Percentiles rank a stretch among this genome's conserved stretches.
Evolutionary conservation across 2,797 vertebrate genomes (phyloP).

Genomic region (Streptopelia turtur): DNA sequence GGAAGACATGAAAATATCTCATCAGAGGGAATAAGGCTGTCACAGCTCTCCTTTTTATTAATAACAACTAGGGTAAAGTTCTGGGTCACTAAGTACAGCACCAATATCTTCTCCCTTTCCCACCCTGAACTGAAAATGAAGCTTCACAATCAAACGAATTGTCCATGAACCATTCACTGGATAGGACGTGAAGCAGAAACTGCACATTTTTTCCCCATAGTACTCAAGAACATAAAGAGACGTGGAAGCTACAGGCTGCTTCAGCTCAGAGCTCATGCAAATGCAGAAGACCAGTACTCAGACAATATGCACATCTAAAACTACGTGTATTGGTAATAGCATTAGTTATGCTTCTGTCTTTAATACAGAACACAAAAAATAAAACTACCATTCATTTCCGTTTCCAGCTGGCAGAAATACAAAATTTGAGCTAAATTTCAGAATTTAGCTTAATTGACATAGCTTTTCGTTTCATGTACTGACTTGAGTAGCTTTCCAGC

Average conservation of each 20-base stretch:
- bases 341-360: not conserved
- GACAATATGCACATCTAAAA: not conserved
- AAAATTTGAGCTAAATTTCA: not conserved
- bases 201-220: not conserved
- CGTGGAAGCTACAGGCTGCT: not conserved
- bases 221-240: not conserved
- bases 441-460: not conserved
- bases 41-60: not conserved
- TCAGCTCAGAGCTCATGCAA: not conserved
- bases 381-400: not conserved
- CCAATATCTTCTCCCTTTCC: not conserved
- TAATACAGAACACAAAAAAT: not conserved
- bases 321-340: not conserved
- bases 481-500: not conserved
- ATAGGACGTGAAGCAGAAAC: not conserved
- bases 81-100: not conserved
- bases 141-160: not conserved
- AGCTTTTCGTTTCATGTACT: not conserved
- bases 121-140: not conserved
- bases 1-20: not conserved
- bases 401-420: not conserved
- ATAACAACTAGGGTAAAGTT: not conserved
- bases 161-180: not conserved
- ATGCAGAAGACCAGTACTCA: not conserved
- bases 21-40: not conserved